Evolutionary conservation across 2,797 vertebrate genomes (phyloP).

Genomic region (Bovichtus diacanthus): DNA sequence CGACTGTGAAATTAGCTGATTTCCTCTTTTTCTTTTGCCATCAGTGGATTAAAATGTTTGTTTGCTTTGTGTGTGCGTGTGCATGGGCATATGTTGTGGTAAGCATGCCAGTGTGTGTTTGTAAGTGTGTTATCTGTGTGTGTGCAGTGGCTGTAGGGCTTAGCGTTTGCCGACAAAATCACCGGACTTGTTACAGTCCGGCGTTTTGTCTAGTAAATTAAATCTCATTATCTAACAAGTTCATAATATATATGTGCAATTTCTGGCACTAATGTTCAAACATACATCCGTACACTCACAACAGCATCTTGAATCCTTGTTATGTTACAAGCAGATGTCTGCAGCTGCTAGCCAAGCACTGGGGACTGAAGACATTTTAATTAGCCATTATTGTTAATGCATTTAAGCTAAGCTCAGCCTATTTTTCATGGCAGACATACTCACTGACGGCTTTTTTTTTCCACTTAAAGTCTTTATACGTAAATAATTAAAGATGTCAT

Average conservation of each 20-base stretch:
- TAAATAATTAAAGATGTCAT: constrained; percentile 56
- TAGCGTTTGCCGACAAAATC: constrained; percentile 17
- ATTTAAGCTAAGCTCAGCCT: constrained; percentile 56
- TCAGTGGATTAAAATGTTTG: constrained; percentile 60
- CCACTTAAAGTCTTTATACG: constrained; percentile 29
- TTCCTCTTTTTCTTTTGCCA: constrained; percentile 63
- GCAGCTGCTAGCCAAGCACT: constrained; percentile 61
- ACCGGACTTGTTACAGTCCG: constrained; percentile 9
- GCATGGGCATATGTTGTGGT: constrained; percentile 17
- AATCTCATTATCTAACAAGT: constrained; percentile 44
- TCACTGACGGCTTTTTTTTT: constrained; percentile 28
- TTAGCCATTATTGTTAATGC: constrained; percentile 51
- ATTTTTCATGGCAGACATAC: constrained; percentile 45
- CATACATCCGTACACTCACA: constrained; percentile 6
- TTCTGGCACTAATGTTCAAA: constrained; percentile 32
- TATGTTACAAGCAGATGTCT: constrained; percentile 60
- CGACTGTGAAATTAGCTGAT: constrained; percentile 78
- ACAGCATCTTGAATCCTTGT: constrained; percentile 51
- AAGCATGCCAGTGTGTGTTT: constrained; percentile 13
- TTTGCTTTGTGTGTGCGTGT: constrained; percentile 26
- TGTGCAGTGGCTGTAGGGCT: constrained; percentile 15
- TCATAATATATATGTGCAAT: constrained; percentile 33
- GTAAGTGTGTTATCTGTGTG: constrained; percentile 14
- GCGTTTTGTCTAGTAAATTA: constrained; percentile 31
- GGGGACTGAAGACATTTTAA: constrained; percentile 69